Evolutionary conservation across 2,888 invertebrate species (phyloP), one percentile per base, ranked within the genome.

Genomic region (Brachyptera risi): DNA sequence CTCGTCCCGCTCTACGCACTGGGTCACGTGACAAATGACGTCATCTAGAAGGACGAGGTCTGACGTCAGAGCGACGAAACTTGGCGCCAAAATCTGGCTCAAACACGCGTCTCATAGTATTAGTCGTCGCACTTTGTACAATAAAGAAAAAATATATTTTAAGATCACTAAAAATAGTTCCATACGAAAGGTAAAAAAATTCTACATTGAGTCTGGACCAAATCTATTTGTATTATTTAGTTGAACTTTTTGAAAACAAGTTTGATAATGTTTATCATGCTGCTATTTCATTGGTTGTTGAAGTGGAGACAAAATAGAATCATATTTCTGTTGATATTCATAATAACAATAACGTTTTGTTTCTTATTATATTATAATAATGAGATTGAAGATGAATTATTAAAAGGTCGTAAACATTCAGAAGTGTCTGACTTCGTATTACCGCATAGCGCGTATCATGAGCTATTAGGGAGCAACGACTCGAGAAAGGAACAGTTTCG

Each of bases 81-180:
- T 51, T 51, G 26, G 50, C 50, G 50, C 50, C 50, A 24, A 51
- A 51, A 51, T 27, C 26, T 31, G 11, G n/a, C 49, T 7, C 11
- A 17, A 17, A 38, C 13, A 15, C 38, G 11, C 13, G 38, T 15
- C 13, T 17, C 13, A 38, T 15, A 17, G 42, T 2, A 7, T 21
- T 21, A 13, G 9, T n/a, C 31, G 3, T 3, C n/a, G 3, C 50
- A 31, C 24, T 49, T n/a, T 49, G 24, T 49, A 49, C 49, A 51
- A 51, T 51, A 51, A 51, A 51, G 50, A 51, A 51, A 51, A 51
- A 51, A 51, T 24, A 51, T 51, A 51, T 51, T 51, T 51, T 51
- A 17, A 27, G 26, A 27, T 27, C 17, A 5, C 27, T 51, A 51
- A 51, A 51, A 27, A 51, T 51, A 51, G 31, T 3, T 21, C 3